Conservation (phyloP, 2,797 vertebrate species). For the Spizella passerina region DNA sequence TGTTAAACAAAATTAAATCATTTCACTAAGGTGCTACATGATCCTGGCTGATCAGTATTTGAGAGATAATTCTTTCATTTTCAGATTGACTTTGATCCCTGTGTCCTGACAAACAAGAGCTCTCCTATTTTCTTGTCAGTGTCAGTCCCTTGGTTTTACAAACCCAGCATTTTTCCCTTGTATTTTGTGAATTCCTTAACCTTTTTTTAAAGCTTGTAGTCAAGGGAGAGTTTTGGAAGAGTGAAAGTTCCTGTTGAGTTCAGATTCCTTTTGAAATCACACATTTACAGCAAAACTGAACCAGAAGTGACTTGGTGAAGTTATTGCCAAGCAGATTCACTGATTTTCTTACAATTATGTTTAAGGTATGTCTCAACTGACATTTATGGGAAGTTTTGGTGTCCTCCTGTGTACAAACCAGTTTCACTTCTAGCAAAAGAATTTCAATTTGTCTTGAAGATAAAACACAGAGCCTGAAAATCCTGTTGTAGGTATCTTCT, state of each 20-base stretch:
- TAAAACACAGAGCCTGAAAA: background rate
- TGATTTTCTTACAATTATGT: background rate
- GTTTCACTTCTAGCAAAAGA: background rate
- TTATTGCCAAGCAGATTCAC: background rate
- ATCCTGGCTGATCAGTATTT: background rate
- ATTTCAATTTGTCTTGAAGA: background rate
- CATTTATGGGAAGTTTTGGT: background rate
- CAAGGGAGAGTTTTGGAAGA: background rate
- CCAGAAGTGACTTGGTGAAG: background rate
- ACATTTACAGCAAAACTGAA: background rate
- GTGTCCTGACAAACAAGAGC: background rate
- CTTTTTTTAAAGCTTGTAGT: background rate
- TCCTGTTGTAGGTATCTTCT: background rate
- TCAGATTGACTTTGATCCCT: background rate
- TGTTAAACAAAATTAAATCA: background rate
- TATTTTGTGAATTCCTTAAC: background rate
- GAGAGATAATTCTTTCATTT: background rate
- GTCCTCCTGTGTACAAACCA: background rate
- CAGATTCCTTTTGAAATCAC: background rate
- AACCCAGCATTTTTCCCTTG: background rate
- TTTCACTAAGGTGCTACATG: background rate
- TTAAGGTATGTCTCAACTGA: accelerated
- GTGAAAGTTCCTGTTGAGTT: accelerated
- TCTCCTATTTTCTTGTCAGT: background rate
- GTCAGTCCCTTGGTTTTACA: background rate